These are phyloP conservation scores for Pogonocherus hispidulus DNA, from an alignment of 2,888 invertebrate genomes.

Conservation along the genomic window DNA sequence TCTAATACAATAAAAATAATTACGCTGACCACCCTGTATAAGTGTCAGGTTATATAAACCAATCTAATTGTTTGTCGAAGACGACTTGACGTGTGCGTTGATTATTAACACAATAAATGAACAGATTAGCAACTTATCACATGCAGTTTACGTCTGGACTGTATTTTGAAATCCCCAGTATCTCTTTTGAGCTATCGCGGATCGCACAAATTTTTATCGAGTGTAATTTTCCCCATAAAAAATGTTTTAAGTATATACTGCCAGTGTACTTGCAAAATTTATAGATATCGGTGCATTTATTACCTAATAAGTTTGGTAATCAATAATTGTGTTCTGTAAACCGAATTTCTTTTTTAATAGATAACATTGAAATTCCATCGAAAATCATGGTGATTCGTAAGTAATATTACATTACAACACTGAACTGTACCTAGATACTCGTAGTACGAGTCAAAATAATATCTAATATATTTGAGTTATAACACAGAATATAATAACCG, in stretches of 20 bases:
- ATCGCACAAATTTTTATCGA: background rate
- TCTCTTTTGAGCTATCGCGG: background rate
- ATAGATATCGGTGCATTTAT: background rate
- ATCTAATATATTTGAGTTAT: too few species aligned
- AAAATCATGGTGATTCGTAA: too few species aligned
- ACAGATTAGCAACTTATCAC: constrained; percentile 6
- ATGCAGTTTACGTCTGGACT: background rate
- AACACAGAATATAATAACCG: too few species aligned
- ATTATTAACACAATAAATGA: background rate
- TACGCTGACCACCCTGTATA: background rate
- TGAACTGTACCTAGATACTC: too few species aligned
- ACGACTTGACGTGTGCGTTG: background rate
- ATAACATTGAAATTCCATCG: too few species aligned
- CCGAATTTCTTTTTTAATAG: constrained; percentile 10
- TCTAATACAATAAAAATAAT: too few species aligned
- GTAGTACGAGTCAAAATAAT: too few species aligned
- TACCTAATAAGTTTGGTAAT: background rate
- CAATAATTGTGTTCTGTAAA: background rate
- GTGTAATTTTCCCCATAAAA: constrained; percentile 15
- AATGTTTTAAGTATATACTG: constrained; percentile 10
- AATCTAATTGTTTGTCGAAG: background rate
- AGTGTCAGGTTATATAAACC: background rate
- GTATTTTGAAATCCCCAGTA: constrained; percentile 12
- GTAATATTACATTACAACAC: too few species aligned
- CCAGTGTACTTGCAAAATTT: background rate